Conservation (phyloP, 2,797 vertebrate species). For the Oreochromis grahami region DNA sequence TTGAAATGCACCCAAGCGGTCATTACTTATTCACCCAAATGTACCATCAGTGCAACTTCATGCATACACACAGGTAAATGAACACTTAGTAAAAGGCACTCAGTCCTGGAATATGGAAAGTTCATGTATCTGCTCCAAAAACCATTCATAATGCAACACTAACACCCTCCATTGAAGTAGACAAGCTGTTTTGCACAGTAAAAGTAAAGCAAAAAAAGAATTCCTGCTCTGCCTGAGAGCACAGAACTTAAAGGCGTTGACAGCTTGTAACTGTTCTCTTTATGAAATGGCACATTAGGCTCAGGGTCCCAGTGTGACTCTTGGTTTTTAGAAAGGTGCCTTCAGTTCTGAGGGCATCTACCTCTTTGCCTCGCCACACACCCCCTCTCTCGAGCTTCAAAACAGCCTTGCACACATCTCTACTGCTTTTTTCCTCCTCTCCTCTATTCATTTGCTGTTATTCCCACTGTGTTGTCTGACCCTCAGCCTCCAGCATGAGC, state of each 20-base stretch:
- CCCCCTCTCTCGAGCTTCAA: slow-evolving; percentile 2
- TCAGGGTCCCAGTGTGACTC: not conserved
- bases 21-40: not conserved
- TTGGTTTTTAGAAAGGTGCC: not conserved
- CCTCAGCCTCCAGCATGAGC: not conserved
- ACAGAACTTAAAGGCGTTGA: slow-evolving; percentile 3
- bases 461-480: slow-evolving; percentile 5
- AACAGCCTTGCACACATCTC: slow-evolving; percentile 13
- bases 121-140: not conserved
- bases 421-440: not conserved
- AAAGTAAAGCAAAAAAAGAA: not conserved
- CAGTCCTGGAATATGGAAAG: not conserved
- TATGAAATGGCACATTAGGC: not conserved
- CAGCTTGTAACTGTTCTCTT: slow-evolving; percentile 8
- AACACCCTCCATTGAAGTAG: not conserved
- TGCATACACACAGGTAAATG: not conserved
- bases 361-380: not conserved
- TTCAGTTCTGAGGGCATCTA: not conserved
- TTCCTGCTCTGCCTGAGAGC: not conserved
- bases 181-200: slow-evolving; percentile 2
- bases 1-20: not conserved
- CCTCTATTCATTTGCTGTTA: slow-evolving; percentile 6
- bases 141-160: slow-evolving; percentile 15
- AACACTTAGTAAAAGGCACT: not conserved
- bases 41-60: not conserved